A percentile compares a stretch with the other conserved stretches of the same genome.
Evolutionary conservation across 2,113 vertebrate genomes (phyloP).

Genomic region (Sigmodon hispidus): DNA sequence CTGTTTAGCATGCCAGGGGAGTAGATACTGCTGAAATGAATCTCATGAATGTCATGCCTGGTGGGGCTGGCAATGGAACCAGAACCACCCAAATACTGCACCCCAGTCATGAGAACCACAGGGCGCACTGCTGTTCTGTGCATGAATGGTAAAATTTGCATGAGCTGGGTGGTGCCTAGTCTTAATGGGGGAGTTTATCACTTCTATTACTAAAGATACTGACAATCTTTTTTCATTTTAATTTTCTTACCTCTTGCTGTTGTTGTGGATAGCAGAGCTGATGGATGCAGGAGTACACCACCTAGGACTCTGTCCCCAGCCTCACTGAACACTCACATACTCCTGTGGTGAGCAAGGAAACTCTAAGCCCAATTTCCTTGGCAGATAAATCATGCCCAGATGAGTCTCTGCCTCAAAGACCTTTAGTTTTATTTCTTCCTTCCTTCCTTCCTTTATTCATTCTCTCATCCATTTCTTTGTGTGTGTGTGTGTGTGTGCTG

Average conservation of each 20-base stretch:
- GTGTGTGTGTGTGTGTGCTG: background rate
- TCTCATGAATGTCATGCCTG: background rate
- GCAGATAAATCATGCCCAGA: background rate
- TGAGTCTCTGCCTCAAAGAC: background rate
- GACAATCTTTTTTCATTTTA: background rate
- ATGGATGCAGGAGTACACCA: background rate
- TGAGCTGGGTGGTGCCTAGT: background rate
- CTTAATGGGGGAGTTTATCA: background rate
- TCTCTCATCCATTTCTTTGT: background rate
- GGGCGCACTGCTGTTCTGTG: background rate
- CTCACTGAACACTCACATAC: accelerated
- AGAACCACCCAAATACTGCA: constrained; percentile 49
- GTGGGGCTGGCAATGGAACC: constrained; percentile 30
- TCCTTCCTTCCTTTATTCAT: background rate
- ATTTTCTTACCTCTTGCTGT: background rate
- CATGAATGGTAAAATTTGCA: background rate
- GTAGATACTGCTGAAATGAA: constrained; percentile 32
- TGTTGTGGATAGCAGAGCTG: background rate
- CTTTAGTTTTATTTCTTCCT: background rate
- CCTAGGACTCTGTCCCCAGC: accelerated
- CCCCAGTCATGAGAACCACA: background rate
- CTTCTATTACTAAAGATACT: constrained; percentile 24
- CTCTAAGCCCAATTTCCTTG: background rate
- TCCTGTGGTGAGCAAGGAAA: background rate
- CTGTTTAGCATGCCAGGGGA: background rate